Evolutionary conservation across 2,797 vertebrate species (phyloP), one percentile per base, ranked within the genome.

Genomic region (Onychomys arenicola): DNA sequence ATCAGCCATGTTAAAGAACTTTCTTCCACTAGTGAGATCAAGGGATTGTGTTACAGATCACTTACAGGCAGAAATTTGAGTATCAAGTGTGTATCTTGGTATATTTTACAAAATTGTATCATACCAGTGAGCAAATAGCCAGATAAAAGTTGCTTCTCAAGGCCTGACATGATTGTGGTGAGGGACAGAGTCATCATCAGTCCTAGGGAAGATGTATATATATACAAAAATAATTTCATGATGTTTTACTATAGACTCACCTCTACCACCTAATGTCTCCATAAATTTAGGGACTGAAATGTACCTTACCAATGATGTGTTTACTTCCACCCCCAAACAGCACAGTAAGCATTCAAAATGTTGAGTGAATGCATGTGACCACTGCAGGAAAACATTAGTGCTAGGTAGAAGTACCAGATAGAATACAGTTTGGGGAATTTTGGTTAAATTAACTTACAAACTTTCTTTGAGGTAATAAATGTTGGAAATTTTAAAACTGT

Each of bases 391-490:
- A 89, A 12, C 0, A 49, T 37, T 27, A 43, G 61, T 84, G 2
- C 34, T 29, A 34, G 2, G 5, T 9, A 90, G 52, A 82, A 61
- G 55, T 90, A 78, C 5, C 16, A 84, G 25, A 8, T 55, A 81
- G 27, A 3, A 46, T 40, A 46, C 2, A 92, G 11, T 25, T 65
- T 6, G 0, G 40, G 73, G n/a, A 80, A 25, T 89, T 89, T n/a
- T 43, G 12, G 29, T 92, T 13, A 96, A 93, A 83, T 89, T 13
- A 87, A 83, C 73, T 73, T 10, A 43, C 96, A 95, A 78, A 10
- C 0, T 55, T 92, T 67, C 80, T 43, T 82, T 34, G 84, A 34
- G 4, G 23, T 40, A 91, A 63, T 9, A 37, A 34, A 14, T 61
- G 5, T 40, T 91, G 5, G 32, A 95, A 91, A 87, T 21, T 12